Conservation (phyloP, 53 echinoderm and acorn worm species). For the Henricia sp. region DNA sequence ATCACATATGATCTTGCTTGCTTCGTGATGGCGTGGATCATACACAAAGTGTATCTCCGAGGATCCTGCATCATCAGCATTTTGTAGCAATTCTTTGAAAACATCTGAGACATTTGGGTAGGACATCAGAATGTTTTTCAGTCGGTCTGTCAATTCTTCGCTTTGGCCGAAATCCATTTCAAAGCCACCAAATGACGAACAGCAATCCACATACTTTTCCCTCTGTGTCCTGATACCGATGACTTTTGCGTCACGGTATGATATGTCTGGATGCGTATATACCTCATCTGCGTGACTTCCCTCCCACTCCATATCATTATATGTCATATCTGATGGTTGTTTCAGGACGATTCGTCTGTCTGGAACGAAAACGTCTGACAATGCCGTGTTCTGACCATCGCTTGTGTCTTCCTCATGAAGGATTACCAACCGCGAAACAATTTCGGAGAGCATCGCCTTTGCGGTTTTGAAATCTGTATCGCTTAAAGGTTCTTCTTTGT, state of each 20-base stretch:
- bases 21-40: constrained; percentile 69
- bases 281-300: background rate
- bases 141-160: constrained; percentile 77
- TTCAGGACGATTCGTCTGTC: constrained; percentile 30
- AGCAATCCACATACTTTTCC: constrained; percentile 23
- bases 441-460: constrained; percentile 27
- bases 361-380: background rate
- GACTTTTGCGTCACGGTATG: constrained; percentile 31
- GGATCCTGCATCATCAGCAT: constrained; percentile 88
- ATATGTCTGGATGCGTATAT: constrained; percentile 50
- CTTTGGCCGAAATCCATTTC: constrained; percentile 82
- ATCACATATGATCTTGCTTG: constrained; percentile 51
- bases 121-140: constrained; percentile 74
- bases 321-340: constrained; percentile 7
- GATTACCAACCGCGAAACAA: background rate
- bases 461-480: constrained; percentile 9
- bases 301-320: constrained; percentile 49
- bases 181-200: constrained; percentile 30
- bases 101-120: constrained; percentile 82
- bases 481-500: background rate
- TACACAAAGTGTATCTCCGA: constrained; percentile 88
- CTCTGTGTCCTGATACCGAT: constrained; percentile 66
- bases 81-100: constrained; percentile 88
- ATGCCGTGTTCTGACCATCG: background rate
- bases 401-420: no score